phyloP scores from a whole-genome alignment of 2,797 vertebrate species.

The Typhlichthys eigenmanni region DNA sequence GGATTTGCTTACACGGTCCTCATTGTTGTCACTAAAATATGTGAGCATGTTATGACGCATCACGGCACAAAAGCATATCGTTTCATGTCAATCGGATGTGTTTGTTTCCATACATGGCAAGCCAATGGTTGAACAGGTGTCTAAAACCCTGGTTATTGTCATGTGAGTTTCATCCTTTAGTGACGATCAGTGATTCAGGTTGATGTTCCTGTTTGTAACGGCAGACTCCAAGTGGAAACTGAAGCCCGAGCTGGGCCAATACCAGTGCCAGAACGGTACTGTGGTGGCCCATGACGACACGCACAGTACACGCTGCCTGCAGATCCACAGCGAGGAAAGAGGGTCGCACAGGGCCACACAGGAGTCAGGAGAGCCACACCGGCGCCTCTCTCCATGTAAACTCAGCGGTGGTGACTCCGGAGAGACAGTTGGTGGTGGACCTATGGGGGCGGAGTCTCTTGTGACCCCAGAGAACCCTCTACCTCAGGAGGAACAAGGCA shows the following conservation, averaged over 20 bases:
- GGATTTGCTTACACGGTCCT: no score
- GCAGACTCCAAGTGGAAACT: constrained; percentile 77
- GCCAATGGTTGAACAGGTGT: no score
- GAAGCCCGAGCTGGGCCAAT: constrained; percentile 74
- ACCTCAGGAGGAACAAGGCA: constrained; percentile 78
- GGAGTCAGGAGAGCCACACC: constrained; percentile 58
- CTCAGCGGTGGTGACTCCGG: constrained; percentile 52
- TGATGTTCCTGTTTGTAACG: neutral
- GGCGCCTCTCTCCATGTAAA: constrained; percentile 56
- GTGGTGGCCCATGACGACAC: constrained; percentile 65
- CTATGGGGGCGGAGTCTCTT: constrained; percentile 49
- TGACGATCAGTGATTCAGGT: no score
- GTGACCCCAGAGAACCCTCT: constrained; percentile 57
- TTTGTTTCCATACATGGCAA: no score
- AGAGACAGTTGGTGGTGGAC: constrained; percentile 46
- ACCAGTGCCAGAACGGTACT: constrained; percentile 73
- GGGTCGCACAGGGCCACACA: constrained; percentile 59
- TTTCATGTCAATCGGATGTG: no score
- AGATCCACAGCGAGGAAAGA: constrained; percentile 74
- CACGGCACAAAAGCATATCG: no score
- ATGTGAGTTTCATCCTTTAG: no score
- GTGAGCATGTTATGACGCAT: no score
- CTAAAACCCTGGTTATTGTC: no score
- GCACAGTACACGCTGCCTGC: constrained; percentile 75
- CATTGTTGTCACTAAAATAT: no score